These are phyloP conservation scores for Hesperophylax magnus DNA, from an alignment of 1,140 invertebrate genomes.

Conservation along the genomic window DNA sequence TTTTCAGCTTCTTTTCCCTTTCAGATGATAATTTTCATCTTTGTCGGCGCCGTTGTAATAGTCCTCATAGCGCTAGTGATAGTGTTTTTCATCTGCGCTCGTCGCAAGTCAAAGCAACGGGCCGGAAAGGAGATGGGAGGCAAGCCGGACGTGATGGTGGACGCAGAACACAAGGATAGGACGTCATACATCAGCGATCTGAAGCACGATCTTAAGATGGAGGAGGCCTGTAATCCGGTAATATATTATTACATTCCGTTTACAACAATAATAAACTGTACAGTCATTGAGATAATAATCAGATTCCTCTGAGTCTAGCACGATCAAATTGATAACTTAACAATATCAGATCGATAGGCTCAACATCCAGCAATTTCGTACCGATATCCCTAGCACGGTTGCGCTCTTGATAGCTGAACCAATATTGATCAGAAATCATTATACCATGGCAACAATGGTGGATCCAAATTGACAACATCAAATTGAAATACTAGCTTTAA, in stretches of 20 bases:
- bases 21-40: neutral
- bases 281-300: no score
- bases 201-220: slow-evolving; percentile 88
- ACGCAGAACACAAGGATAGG: slow-evolving; percentile 84
- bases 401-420: no score
- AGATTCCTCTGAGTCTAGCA: no score
- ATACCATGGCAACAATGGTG: no score
- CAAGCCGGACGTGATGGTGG: slow-evolving; percentile 67
- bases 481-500: no score
- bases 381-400: no score
- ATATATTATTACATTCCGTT: slow-evolving; percentile 53
- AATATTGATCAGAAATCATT: no score
- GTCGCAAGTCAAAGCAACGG: neutral
- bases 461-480: no score
- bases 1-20: neutral
- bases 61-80: neutral
- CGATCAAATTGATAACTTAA: no score
- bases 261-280: no score
- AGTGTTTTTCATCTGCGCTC: neutral
- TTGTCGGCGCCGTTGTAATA: neutral
- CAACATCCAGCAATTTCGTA: no score
- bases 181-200: slow-evolving; percentile 93
- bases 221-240: slow-evolving; percentile 80
- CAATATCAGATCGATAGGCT: no score
- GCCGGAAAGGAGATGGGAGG: neutral